Base-by-base conservation (phyloP, 2,113 vertebrate species). In the Micronycteris hirsuta region DNA sequence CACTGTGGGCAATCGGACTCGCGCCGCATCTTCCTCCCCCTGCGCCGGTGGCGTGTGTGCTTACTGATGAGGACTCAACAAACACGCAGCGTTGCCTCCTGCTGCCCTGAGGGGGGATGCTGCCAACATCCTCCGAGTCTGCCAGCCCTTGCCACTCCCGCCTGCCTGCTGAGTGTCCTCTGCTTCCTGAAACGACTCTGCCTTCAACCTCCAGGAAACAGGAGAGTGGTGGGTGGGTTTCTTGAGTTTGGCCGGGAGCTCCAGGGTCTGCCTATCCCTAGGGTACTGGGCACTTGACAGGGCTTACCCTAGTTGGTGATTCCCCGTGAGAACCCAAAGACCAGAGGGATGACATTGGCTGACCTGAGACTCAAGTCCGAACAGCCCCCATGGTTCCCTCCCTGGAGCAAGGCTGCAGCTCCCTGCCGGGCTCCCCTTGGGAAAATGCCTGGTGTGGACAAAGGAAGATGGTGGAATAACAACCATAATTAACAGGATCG, bases 361-460 rank as follows among this genome's bases (percentile, higher is more conserved):
- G 77, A 58, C 38, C 86, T 52, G 43, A 33, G 61, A 58, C 19
- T 58, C 15, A 8, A 74, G 81, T 36, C 33, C 41, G 68, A 63
- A 45, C 36, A 4, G 41, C 73, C 36, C 54, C 77, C 41, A 0
- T 1, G 15, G 1, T 16, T 38, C 13, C 74, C 36, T 91, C 52
- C 15, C 10, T 43, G 28, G 19, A 56, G 67, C 81, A 68, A 81
- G 61, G 19, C 94, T 0, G 3, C 22, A 9, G 12, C 91, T 93
- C 86, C 84, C 63, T 63, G 15, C 65, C 67, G 14, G 77, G 4
- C 33, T 78, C 87, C 70, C 67, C 43, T 82, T 49, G 90, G 90
- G 52, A 54, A 67, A 56, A 58, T 15, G 56, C 86, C 41, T 80
- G 58, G 87, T 1, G 1, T 52, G 49, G 78, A 56, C 82, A 82